These are phyloP conservation scores for Agrilus biguttatus DNA, from an alignment of 2,888 invertebrate genomes.

Conservation along the genomic window DNA sequence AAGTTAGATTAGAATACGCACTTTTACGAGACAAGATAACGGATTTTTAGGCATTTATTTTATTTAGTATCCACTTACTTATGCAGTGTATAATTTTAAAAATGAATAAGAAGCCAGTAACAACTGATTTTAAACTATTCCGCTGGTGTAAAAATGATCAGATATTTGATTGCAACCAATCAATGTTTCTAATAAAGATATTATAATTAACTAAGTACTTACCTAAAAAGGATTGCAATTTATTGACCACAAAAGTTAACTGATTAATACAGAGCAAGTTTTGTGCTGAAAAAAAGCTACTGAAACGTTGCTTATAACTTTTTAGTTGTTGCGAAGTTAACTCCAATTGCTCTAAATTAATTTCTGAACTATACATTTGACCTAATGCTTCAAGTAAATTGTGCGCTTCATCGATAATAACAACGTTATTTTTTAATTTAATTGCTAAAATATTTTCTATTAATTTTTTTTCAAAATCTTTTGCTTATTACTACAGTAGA, in stretches of 20 bases:
- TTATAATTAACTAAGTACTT: conserved; percentile 12
- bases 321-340: conserved; percentile 49
- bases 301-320: conserved; percentile 60
- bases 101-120: no score
- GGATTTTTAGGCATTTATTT: no score
- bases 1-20: no score
- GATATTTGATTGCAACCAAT: no score
- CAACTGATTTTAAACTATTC: no score
- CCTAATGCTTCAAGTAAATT: conserved; percentile 85
- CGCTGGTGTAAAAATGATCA: no score
- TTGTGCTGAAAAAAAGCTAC: conserved; percentile 56
- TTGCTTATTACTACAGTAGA: no score
- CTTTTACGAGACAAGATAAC: no score
- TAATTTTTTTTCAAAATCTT: not conserved
- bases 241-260: conserved; percentile 59
- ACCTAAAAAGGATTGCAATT: conserved; percentile 43
- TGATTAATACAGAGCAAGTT: conserved; percentile 75
- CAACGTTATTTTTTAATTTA: conserved; percentile 54
- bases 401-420: conserved; percentile 94
- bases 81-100: no score
- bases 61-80: no score
- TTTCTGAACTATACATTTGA: conserved; percentile 66
- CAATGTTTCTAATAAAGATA: no score
- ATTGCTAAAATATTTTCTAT: conserved; percentile 30
- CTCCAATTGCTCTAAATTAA: conserved; percentile 51